phyloP scores from a whole-genome alignment of 2,113 vertebrate species.

The Erpornis zantholeuca region DNA sequence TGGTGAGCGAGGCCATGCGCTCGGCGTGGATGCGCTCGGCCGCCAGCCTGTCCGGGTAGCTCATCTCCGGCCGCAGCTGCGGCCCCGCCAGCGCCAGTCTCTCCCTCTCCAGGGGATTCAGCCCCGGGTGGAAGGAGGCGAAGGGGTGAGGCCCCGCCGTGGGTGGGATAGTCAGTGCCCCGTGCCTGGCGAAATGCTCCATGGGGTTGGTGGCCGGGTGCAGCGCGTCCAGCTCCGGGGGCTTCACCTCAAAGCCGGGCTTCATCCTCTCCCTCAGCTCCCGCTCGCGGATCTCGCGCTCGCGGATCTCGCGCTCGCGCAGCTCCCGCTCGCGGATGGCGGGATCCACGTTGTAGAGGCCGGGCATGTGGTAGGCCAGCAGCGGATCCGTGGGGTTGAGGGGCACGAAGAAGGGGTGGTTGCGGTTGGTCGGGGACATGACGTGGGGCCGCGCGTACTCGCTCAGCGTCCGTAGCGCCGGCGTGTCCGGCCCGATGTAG shows the following conservation, averaged over 20 bases:
- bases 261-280: conserved; percentile 97
- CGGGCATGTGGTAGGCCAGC: conserved; percentile 95
- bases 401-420: conserved; percentile 97
- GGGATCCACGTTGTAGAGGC: conserved; percentile 94
- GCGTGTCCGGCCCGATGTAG: conserved; percentile 95
- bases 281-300: conserved; percentile 90
- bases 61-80: conserved; percentile 94
- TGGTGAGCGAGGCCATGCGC: conserved; percentile 93
- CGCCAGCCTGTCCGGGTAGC: conserved; percentile 93
- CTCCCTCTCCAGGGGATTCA: conserved; percentile 94
- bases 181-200: conserved; percentile 98
- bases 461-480: conserved; percentile 94
- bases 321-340: conserved; percentile 92
- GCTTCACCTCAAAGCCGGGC: conserved; percentile 97
- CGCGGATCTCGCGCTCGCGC: conserved; percentile 88
- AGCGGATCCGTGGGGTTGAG: conserved; percentile 91
- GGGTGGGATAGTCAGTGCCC: conserved; percentile 89
- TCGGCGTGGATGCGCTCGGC: conserved; percentile 94
- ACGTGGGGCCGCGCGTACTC: conserved; percentile 98
- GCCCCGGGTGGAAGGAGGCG: conserved; percentile 91
- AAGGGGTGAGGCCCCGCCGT: conserved; percentile 92
- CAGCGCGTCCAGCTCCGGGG: conserved; percentile 90
- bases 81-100: conserved; percentile 91
- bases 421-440: conserved; percentile 97
- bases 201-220: conserved; percentile 96